Percentiles rank a stretch among this genome's conserved stretches.
phyloP scores from a whole-genome alignment of 2,888 invertebrate species.

The Eledona agricola region DNA sequence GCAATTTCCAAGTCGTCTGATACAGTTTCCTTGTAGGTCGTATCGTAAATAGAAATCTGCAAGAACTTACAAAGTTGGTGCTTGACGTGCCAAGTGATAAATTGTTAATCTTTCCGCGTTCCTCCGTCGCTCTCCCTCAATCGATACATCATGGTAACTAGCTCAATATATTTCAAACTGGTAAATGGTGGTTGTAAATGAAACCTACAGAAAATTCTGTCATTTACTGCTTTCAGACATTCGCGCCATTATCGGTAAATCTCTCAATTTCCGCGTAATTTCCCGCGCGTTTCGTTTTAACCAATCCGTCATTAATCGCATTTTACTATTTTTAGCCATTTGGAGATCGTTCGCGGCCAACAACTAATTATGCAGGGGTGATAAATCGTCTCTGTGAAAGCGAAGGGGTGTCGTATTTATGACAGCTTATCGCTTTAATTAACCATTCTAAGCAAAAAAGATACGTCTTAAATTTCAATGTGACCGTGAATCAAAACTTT shows the following conservation, averaged over 20 bases:
- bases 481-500: slow-evolving; percentile 44
- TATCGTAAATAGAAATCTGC: slow-evolving; percentile 41
- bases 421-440: slow-evolving; percentile 31
- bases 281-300: no score
- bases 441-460: slow-evolving; percentile 18
- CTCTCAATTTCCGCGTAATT: slow-evolving; percentile 22
- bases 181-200: slow-evolving; percentile 28
- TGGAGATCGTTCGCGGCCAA: no score
- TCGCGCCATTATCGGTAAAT: slow-evolving; percentile 8
- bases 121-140: slow-evolving; percentile 31
- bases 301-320: no score
- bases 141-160: slow-evolving; percentile 40
- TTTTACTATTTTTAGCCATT: no score
- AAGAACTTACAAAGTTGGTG: slow-evolving; percentile 40
- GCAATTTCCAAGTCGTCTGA: slow-evolving; percentile 24
- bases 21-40: slow-evolving; percentile 22
- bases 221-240: no score
- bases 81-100: slow-evolving; percentile 42
- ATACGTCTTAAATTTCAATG: slow-evolving; percentile 29
- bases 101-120: slow-evolving; percentile 43
- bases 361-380: slow-evolving; percentile 13
- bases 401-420: slow-evolving; percentile 22
- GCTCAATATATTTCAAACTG: slow-evolving; percentile 30
- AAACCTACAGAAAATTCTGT: slow-evolving; percentile 28
- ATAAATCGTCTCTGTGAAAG: background rate